Evolutionary conservation across 1,140 invertebrate genomes (phyloP), one percentile per base, ranked within the genome.

Genomic region (Lasaia peninsularis): DNA sequence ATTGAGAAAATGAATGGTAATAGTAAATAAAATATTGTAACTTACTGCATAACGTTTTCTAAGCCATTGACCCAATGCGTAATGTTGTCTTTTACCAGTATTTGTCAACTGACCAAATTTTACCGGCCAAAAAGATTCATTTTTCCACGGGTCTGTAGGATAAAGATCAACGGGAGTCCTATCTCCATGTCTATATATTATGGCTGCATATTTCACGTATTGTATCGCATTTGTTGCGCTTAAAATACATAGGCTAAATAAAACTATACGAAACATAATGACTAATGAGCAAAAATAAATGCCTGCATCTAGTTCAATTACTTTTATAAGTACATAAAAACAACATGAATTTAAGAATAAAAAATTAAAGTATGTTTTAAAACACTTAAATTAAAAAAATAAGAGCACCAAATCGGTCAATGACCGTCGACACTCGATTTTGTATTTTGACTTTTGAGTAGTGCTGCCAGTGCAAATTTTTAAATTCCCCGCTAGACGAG

Each of bases 141-240:
- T 91, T 18, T 89, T 89, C 73, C 94, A 94, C 0, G 94, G 95
- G 89, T 98, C 96, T 20, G 86, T 95, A 0, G 95, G 94, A 78
- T 96, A 97, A 0, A 92, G 84, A 48, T 91, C 73, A 2, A 95
- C 83, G 0, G 96, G 95, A 20, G 94, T 95, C 63, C 96, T 90
- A 73, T 97, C 96, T 24, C 96, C 96, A 91, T 98, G 96, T 56
- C 96, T 90, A 77, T 90, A 95, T 16, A 96, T 69, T 89, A 90
- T 58, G 14, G 76, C 82, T 7, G 77, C 82, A 74, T 75, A 86
- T 59, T 73, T 75, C 6, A 85, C 56, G 6, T 44, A 18, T 18
- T 18, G 37, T 2, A 18, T 18, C 8, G 18, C 16, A 44, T 18
- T 18, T 18, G 16, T 18, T 44, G 9, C 11, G 7, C 9, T 9